phyloP scores from a whole-genome alignment of 2,888 invertebrate species.

The Ferdinandea cuprea region DNA sequence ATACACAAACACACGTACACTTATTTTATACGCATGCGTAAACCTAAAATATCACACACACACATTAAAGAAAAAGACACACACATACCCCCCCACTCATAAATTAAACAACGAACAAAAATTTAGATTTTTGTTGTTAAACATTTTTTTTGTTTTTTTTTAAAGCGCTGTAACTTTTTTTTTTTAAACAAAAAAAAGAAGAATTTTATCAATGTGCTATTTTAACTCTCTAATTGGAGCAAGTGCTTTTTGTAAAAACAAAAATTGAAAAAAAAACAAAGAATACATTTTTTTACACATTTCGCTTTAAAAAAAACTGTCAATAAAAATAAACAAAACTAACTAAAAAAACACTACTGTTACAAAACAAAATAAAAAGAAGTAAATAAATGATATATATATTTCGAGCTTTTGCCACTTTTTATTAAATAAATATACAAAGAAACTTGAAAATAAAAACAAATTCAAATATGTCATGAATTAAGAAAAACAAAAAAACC shows the following conservation, averaged over 20 bases:
- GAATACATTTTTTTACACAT: conserved; percentile 65
- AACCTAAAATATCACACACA: conserved; percentile 8
- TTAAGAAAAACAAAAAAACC: too few species aligned
- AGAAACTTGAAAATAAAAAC: conserved; percentile 19
- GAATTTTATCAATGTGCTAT: conserved; percentile 61
- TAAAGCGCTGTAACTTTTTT: conserved; percentile 30
- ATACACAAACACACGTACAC: conserved; percentile 51
- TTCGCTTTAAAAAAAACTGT: conserved; percentile 65
- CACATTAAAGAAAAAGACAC: conserved; percentile 25
- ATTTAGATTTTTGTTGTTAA: conserved; percentile 57
- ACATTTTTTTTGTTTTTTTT: conserved; percentile 37
- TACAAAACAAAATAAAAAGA: conserved; percentile 36
- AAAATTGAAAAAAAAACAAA: conserved; percentile 25
- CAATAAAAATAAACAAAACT: conserved; percentile 65
- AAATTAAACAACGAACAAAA: conserved; percentile 67
- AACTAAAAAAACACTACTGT: conserved; percentile 56
- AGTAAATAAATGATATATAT: conserved; percentile 65
- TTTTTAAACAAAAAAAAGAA: conserved; percentile 1
- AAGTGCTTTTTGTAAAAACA: conserved; percentile 66
- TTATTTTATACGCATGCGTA: conserved; percentile 53
- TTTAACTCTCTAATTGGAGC: conserved; percentile 44
- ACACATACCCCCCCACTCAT: conserved; percentile 21
- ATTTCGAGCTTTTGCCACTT: conserved; percentile 76
- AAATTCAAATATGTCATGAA: conserved; percentile 60
- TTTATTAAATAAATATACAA: conserved; percentile 75